phyloP scores from a whole-genome alignment of 2,797 vertebrate species.

The Tolypeutes matacus region DNA sequence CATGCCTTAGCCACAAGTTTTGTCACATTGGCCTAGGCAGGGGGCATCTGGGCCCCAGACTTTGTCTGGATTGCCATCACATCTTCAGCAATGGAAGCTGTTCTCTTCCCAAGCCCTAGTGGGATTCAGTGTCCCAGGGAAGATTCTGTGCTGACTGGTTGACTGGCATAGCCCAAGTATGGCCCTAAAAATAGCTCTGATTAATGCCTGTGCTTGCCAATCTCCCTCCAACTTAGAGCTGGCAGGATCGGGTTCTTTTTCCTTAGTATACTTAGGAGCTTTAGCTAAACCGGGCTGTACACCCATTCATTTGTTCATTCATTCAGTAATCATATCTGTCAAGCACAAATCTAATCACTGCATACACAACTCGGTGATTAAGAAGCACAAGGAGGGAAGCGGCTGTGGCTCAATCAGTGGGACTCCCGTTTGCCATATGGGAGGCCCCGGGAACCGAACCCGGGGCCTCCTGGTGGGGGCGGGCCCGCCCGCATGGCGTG shows the following conservation, averaged over 20 bases:
- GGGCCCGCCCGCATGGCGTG: too few species aligned
- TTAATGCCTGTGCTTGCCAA: conserved; percentile 42
- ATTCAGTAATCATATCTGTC: conserved; percentile 58
- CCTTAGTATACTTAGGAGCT: neutral
- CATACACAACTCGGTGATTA: neutral
- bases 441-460: too few species aligned
- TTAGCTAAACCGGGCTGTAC: conserved; percentile 16
- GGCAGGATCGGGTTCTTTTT: conserved; percentile 27
- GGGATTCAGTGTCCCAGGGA: conserved; percentile 61
- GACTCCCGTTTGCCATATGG: too few species aligned
- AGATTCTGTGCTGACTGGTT: conserved; percentile 7
- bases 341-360: neutral
- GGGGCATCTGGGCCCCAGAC: conserved; percentile 47
- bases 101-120: conserved; percentile 32
- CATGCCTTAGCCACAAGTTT: conserved; percentile 23
- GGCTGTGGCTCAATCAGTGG: too few species aligned
- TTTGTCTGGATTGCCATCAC: conserved; percentile 1
- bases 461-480: too few species aligned
- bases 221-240: conserved; percentile 45
- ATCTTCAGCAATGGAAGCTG: conserved; percentile 8
- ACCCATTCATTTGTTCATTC: conserved; percentile 66
- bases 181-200: conserved; percentile 78
- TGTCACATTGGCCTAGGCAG: conserved; percentile 48
- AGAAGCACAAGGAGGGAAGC: conserved; percentile 16
- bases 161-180: conserved; percentile 18